phyloP scores from a whole-genome alignment of 2,113 vertebrate species.

The Sciurus niger region DNA sequence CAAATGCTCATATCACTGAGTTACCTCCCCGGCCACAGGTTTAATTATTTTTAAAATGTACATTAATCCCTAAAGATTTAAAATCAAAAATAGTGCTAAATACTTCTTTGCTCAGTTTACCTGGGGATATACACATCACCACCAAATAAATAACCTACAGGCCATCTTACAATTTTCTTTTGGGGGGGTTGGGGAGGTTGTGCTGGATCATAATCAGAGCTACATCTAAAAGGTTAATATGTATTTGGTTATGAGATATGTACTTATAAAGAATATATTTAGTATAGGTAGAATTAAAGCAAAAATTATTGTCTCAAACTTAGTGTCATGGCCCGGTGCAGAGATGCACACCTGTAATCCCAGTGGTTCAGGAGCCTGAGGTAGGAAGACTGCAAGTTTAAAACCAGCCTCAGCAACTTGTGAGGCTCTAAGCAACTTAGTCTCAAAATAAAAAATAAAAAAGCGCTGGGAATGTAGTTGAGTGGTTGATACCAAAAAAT shows the following conservation, averaged over 20 bases:
- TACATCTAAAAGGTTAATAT: constrained; percentile 24
- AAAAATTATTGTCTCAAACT: constrained; percentile 54
- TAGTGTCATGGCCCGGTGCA: background rate
- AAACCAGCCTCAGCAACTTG: too few relatives aligned
- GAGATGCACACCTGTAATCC: too few relatives aligned
- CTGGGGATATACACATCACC: background rate
- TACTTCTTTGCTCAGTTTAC: constrained; percentile 45
- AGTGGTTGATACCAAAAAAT: too few relatives aligned
- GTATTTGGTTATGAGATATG: constrained; percentile 23
- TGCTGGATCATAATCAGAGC: background rate
- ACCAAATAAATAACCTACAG: constrained; percentile 34
- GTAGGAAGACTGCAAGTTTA: too few relatives aligned
- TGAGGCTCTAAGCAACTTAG: too few relatives aligned
- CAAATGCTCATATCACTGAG: too few relatives aligned
- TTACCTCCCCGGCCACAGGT: background rate
- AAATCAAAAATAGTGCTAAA: constrained; percentile 38
- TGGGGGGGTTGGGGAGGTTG: background rate
- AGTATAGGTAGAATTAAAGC: background rate
- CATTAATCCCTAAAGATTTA: constrained; percentile 18
- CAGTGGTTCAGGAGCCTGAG: too few relatives aligned
- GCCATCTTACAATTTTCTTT: background rate
- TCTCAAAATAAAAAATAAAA: too few relatives aligned
- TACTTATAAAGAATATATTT: background rate
- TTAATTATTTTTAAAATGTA: constrained; percentile 52
- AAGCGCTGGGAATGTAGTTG: too few relatives aligned